Evolutionary conservation across 2,113 vertebrate species (phyloP), one percentile per base, ranked within the genome.

Genomic region (Chaetodon trifascialis): DNA sequence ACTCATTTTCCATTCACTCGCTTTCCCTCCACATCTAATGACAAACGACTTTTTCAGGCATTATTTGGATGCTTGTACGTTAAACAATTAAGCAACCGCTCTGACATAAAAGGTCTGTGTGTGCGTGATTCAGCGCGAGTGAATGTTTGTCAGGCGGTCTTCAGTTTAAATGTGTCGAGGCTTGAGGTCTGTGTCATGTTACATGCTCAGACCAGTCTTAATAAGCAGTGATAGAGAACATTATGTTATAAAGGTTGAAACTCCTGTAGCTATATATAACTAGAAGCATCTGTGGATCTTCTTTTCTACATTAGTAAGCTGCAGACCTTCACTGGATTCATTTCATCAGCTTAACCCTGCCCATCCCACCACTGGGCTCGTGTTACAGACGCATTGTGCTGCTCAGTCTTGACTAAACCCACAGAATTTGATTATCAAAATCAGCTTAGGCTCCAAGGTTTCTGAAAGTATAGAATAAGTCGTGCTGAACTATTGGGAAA

Each of bases 1-100:
- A 66, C 23, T 7, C 11, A 16, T 76, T 86, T 75, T 81, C 70
- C 79, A 73, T 72, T 85, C 5, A 21, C 47, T 66, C 17, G 11
- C 52, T 30, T 21, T 23, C 8, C 12, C 2, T 62, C 38, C 3
- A 23, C 21, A 42, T 44, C 40, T 15, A 46, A 65, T 25, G 40
- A 46, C 62, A 44, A 23, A 16, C 1, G 4, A 8, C 19, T n/a
- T n/a, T 63, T 63, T 64, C 60, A n/a, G 19, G 11, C n/a, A 40
- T 63, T 19, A n/a, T 63, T 15, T 56, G 7, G 23, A 42, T 36
- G n/a, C 21, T 49, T 15, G 25, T 14, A 49, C 71, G 21, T 49
- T 15, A 17, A 4, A 19, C 34, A 54, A 3, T 38, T 54, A 36
- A 30, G 34, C 30, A 52, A 42, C 21, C 46, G 25, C 14, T 25